Conservation (phyloP, 35 echinoderm and acorn worm genomes). For the Holothuria glaberrima region DNA sequence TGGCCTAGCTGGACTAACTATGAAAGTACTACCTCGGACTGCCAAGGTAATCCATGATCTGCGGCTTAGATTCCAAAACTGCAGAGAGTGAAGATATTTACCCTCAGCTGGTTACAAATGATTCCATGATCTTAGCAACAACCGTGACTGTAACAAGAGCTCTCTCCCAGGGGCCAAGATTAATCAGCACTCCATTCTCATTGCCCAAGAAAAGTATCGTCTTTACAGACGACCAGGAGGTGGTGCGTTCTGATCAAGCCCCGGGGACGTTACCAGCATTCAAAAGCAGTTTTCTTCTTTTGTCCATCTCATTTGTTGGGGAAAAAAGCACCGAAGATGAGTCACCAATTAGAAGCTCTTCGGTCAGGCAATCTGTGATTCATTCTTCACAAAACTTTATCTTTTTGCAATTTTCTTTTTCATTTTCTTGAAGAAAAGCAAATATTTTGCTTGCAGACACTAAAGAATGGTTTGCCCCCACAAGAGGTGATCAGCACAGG, state of each 20-base stretch:
- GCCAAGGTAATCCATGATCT: no score
- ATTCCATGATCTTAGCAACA: neutral
- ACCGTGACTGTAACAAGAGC: constrained; percentile 26
- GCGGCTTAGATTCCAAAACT: no score
- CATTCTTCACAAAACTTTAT: neutral
- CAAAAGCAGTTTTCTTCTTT: neutral
- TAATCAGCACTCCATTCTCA: constrained; percentile 6
- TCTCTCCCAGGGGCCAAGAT: constrained; percentile 35
- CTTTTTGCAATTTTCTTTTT: neutral
- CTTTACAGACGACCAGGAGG: neutral
- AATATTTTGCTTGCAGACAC: constrained; percentile 4
- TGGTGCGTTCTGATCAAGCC: constrained; percentile 17
- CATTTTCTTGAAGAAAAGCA: neutral
- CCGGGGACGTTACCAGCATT: neutral
- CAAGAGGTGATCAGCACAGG: neutral
- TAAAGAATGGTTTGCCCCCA: no score
- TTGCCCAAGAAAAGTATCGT: neutral
- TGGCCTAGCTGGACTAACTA: no score
- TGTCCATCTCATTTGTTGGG: neutral
- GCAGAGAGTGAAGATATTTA: no score
- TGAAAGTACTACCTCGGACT: no score
- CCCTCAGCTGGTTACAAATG: no score
- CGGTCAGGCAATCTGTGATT: constrained; percentile 25
- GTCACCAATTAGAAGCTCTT: constrained; percentile 13
- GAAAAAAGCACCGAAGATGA: constrained; percentile 7